Evolutionary conservation across 2,888 invertebrate genomes (phyloP).

Genomic region (Prosapia bicincta): DNA sequence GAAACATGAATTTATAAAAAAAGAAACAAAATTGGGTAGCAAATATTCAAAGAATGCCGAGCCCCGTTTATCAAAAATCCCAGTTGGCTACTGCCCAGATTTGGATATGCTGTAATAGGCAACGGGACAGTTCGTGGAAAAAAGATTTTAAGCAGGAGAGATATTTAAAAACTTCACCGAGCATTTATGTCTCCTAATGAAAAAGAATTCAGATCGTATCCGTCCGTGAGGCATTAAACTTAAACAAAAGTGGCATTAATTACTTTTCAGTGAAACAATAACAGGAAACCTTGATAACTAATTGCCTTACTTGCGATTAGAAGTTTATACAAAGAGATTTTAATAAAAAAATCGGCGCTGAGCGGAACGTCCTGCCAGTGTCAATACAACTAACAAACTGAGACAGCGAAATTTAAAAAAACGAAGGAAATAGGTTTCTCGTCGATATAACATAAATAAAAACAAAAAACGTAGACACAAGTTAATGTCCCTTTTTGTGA

Average conservation of each 20-base stretch:
- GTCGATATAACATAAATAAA: conserved; percentile 1
- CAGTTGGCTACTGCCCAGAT: too few relatives aligned
- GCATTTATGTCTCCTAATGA: too few relatives aligned
- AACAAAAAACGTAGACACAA: conserved; percentile 7
- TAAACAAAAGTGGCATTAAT: neutral
- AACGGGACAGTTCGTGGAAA: too few relatives aligned
- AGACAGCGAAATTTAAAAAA: conserved; percentile 23
- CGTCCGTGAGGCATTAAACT: too few relatives aligned
- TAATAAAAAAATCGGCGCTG: neutral
- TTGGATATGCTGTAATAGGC: too few relatives aligned
- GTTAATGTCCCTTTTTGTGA: conserved; percentile 23
- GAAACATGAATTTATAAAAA: too few relatives aligned
- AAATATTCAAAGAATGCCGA: too few relatives aligned
- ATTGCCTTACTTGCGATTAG: neutral
- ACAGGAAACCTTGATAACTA: neutral
- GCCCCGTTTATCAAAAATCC: too few relatives aligned
- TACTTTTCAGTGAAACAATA: neutral
- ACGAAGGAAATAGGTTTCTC: conserved; percentile 6
- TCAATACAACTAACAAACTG: neutral
- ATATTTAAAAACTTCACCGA: too few relatives aligned
- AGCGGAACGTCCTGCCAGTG: neutral
- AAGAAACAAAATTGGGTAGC: too few relatives aligned
- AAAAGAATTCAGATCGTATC: too few relatives aligned
- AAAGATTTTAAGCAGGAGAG: too few relatives aligned
- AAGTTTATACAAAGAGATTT: neutral